Percentiles rank a stretch among this genome's conserved stretches.
Evolutionary conservation across 2,888 invertebrate species (phyloP).

Genomic region (Drosophila mettleri): DNA sequence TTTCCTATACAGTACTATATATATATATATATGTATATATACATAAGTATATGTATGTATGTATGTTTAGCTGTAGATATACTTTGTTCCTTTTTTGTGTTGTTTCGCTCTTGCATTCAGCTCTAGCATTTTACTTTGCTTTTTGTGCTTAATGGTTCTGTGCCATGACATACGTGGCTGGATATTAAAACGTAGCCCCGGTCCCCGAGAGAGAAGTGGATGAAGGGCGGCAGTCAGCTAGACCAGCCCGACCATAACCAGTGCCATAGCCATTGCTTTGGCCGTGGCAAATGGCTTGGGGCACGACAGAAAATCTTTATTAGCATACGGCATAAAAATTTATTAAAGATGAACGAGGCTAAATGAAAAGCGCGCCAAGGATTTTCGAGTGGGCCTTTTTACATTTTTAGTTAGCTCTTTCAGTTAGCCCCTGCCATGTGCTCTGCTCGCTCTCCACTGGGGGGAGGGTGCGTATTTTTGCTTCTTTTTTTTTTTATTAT

Average conservation of each 20-base stretch:
- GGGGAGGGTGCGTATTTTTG: not conserved
- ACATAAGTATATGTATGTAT: not conserved
- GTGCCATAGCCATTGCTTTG: constrained; percentile 20
- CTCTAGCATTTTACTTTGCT: constrained; percentile 67
- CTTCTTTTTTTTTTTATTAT: constrained; percentile 67
- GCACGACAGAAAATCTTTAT: constrained; percentile 78
- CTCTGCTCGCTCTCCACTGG: not conserved
- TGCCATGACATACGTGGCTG: constrained; percentile 82
- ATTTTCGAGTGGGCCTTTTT: constrained; percentile 39
- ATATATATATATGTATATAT: not conserved
- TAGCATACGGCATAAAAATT: constrained; percentile 81
- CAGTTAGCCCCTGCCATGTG: constrained; percentile 17
- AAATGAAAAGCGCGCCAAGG: constrained; percentile 54
- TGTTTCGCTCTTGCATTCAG: constrained; percentile 58
- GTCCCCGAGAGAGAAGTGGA: constrained; percentile 23
- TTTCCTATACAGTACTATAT: constrained; percentile 21
- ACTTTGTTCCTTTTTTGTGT: constrained; percentile 30
- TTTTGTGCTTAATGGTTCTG: constrained; percentile 78
- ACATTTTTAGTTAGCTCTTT: constrained; percentile 54
- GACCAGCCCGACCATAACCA: constrained; percentile 17
- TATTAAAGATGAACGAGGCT: constrained; percentile 76
- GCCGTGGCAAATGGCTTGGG: constrained; percentile 62
- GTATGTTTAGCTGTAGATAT: constrained; percentile 10
- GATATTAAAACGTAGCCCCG: constrained; percentile 70
- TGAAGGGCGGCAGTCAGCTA: constrained; percentile 4